A percentile compares a stretch with the other conserved stretches of the same genome.
Conservation (phyloP, 1,140 invertebrate genomes). For the Procambarus clarkii region DNA sequence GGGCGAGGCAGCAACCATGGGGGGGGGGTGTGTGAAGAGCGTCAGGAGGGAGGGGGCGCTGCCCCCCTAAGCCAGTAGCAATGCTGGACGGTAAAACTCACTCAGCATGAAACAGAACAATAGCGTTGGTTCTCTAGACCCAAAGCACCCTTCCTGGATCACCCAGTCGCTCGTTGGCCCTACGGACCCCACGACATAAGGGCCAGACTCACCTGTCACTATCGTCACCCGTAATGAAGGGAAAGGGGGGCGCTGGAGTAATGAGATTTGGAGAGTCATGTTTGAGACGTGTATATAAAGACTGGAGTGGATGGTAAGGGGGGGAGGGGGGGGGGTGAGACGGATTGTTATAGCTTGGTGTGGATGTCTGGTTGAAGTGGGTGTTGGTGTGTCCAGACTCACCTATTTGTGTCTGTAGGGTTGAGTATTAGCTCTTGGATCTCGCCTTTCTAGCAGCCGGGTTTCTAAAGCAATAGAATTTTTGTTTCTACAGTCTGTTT, state of each 20-base stretch:
- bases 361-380: no score
- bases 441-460: no score
- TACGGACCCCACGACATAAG: neutral
- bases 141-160: neutral
- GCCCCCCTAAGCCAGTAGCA: neutral
- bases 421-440: no score
- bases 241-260: neutral
- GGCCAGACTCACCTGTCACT: neutral
- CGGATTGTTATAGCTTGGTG: no score
- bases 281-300: neutral
- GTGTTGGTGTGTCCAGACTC: no score
- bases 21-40: no score
- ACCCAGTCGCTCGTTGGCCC: neutral
- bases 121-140: neutral
- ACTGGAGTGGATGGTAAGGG: neutral
- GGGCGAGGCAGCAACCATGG: no score
- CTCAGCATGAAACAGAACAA: neutral
- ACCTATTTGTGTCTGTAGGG: no score
- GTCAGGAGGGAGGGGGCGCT: no score
- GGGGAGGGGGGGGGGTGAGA: neutral
- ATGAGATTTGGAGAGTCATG: constrained; percentile 1
- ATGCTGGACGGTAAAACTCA: neutral
- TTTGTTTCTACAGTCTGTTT: no score
- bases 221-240: neutral
- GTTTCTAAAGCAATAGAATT: no score